Conservation (phyloP, 2,113 vertebrate species). For the Ornithorhynchus anatinus region DNA sequence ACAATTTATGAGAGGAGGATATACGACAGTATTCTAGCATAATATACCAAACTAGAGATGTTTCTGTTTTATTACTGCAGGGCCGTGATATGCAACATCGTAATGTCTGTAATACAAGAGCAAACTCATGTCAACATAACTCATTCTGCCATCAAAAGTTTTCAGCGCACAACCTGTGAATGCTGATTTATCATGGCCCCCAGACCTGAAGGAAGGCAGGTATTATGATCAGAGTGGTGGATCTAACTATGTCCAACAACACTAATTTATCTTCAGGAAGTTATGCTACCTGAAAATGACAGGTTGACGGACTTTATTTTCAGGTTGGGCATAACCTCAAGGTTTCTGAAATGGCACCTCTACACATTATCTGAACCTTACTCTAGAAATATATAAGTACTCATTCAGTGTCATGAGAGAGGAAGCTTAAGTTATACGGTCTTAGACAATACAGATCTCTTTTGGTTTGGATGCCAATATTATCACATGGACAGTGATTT, state of each 20-base stretch:
- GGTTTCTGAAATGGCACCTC: background rate
- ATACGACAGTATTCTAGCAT: too few species aligned
- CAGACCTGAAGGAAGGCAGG: background rate
- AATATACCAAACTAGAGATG: too few species aligned
- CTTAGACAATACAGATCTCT: background rate
- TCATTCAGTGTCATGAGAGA: background rate
- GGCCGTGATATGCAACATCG: too few species aligned
- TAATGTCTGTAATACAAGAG: too few species aligned
- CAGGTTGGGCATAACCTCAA: background rate
- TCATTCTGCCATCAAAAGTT: too few species aligned
- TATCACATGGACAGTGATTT: background rate
- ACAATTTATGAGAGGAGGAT: too few species aligned
- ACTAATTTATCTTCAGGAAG: background rate
- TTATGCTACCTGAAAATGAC: background rate
- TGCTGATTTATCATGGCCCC: background rate
- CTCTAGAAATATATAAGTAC: background rate
- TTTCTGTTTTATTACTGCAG: too few species aligned
- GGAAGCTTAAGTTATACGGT: background rate
- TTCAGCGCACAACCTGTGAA: too few species aligned
- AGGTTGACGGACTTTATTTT: background rate
- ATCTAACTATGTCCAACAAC: too few species aligned
- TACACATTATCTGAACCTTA: background rate
- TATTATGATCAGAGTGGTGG: fast-evolving
- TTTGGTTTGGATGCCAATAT: background rate
- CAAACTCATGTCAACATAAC: too few species aligned